phyloP scores from a whole-genome alignment of 2,888 invertebrate species.

The Scrobipalpa costella region DNA sequence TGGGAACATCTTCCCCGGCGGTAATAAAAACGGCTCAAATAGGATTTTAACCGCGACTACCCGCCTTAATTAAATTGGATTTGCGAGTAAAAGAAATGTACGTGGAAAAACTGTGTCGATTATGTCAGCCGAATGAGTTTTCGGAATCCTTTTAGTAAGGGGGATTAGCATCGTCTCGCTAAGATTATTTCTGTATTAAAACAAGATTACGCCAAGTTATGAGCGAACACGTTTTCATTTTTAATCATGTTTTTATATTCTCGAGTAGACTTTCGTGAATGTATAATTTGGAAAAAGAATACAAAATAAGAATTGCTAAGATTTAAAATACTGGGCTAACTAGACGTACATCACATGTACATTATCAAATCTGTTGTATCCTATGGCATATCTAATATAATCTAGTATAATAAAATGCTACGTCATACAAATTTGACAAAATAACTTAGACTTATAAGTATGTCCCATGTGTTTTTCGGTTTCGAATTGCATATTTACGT shows the following conservation, averaged over 20 bases:
- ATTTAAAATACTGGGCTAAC: no score
- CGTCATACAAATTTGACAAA: no score
- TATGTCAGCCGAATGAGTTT: constrained; percentile 72
- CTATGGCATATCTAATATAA: no score
- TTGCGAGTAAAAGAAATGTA: constrained; percentile 79
- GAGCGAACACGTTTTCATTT: constrained; percentile 2
- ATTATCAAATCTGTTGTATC: neutral
- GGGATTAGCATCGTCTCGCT: constrained; percentile 60
- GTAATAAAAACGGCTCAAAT: constrained; percentile 81
- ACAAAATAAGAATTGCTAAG: no score
- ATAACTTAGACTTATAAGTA: no score
- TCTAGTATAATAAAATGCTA: no score
- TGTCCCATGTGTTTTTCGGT: no score
- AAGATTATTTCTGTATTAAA: constrained; percentile 49
- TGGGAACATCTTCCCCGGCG: constrained; percentile 78
- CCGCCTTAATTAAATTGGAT: constrained; percentile 81
- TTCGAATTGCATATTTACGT: no score
- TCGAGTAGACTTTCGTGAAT: no score
- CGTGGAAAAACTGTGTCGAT: constrained; percentile 79
- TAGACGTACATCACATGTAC: no score
- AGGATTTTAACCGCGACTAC: constrained; percentile 80
- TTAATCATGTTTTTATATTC: neutral
- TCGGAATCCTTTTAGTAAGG: constrained; percentile 66
- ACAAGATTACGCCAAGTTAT: constrained; percentile 9
- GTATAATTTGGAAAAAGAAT: no score